phyloP scores from a whole-genome alignment of 2,888 invertebrate genomes.

The Aspidapion aeneum region DNA sequence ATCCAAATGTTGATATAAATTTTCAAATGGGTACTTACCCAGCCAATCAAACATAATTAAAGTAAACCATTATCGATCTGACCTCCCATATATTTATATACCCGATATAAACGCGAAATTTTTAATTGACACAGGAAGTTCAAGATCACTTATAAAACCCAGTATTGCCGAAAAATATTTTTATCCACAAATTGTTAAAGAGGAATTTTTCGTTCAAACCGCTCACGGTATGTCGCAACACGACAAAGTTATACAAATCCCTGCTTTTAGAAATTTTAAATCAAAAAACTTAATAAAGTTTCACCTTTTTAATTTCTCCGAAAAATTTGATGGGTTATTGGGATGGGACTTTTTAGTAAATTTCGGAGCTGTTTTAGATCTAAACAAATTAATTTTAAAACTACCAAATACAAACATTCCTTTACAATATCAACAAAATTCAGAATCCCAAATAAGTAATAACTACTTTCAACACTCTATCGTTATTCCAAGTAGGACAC shows the following conservation, averaged over 20 bases:
- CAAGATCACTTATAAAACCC: neutral
- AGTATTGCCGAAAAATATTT: neutral
- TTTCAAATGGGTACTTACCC: neutral
- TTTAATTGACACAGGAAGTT: neutral
- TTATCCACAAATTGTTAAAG: neutral
- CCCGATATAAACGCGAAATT: neutral
- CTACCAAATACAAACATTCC: neutral
- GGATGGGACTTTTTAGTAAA: neutral
- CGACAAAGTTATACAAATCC: neutral
- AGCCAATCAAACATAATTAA: no score
- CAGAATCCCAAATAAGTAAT: neutral
- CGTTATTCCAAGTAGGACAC: neutral
- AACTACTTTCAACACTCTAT: neutral
- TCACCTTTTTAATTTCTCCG: neutral
- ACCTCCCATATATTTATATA: neutral
- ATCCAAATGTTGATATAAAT: no score
- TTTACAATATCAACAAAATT: neutral
- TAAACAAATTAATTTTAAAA: neutral
- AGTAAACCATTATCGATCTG: neutral
- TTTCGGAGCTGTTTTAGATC: neutral
- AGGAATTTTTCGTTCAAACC: no score
- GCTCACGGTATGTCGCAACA: neutral
- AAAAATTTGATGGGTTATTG: neutral
- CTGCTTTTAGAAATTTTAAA: neutral
- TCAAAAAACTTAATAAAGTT: neutral